These are phyloP conservation scores for Enteromius afrohamiltoni DNA, from an alignment of 2,797 vertebrate genomes.

Conservation along the genomic window DNA sequence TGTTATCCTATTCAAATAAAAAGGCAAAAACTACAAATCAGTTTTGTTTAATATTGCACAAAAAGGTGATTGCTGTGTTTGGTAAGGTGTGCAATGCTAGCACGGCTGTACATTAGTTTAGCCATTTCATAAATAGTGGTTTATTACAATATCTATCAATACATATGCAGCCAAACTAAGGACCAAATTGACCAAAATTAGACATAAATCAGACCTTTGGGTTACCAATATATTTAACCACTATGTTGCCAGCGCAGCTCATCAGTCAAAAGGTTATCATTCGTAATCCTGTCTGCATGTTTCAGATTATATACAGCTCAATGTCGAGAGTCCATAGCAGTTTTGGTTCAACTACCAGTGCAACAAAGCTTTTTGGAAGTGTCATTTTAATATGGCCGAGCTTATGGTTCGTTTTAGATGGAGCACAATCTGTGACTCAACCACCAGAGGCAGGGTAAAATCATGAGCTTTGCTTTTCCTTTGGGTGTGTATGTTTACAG, in stretches of 20 bases:
- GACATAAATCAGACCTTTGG: background rate
- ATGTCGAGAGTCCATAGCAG: no score
- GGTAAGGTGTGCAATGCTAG: background rate
- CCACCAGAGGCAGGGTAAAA: constrained; percentile 27
- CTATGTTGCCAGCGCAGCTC: background rate
- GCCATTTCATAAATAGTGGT: background rate
- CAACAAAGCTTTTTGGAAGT: constrained; percentile 12
- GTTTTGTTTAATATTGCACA: background rate
- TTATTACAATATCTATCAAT: background rate
- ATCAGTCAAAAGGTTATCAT: background rate
- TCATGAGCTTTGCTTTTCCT: constrained; percentile 35
- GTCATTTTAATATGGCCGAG: constrained; percentile 30
- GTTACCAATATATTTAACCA: background rate
- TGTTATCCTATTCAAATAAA: background rate
- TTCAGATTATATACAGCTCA: background rate
- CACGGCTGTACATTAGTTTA: background rate
- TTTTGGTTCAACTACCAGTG: constrained; percentile 14
- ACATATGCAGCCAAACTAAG: background rate
- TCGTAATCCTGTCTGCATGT: background rate
- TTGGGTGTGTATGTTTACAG: constrained; percentile 53
- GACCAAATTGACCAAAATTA: background rate
- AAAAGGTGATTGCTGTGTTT: background rate
- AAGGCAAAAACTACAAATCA: background rate
- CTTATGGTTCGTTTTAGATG: constrained; percentile 34
- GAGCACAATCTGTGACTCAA: background rate